Conservation (phyloP, 1,140 invertebrate species). For the Varroa destructor region DNA sequence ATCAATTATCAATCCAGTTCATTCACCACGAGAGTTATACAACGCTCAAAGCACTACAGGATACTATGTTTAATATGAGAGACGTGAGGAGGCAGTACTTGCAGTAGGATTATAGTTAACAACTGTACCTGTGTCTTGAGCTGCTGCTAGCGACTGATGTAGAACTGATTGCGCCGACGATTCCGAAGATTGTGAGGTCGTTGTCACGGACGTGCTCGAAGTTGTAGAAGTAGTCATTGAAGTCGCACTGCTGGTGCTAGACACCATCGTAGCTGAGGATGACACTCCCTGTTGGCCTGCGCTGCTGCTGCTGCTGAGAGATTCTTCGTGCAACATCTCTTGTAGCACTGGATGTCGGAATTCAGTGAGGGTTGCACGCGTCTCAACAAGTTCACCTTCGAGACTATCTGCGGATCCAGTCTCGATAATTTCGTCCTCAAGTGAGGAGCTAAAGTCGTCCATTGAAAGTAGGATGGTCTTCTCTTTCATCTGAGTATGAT, state of each 20-base stretch:
- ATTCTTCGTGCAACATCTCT: slow-evolving; percentile 23
- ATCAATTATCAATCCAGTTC: background rate
- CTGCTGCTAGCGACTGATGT: slow-evolving; percentile 7
- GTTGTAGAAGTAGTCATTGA: background rate
- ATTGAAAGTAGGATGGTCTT: slow-evolving; percentile 22
- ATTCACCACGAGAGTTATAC: background rate
- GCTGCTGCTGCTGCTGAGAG: background rate
- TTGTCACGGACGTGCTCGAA: too few species aligned
- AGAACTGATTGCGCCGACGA: too few species aligned
- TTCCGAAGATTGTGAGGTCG: too few species aligned
- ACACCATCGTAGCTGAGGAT: background rate
- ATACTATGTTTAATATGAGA: background rate
- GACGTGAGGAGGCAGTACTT: too few species aligned
- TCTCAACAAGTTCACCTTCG: background rate
- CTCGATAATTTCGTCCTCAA: slow-evolving; percentile 20
- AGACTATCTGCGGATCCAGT: slow-evolving; percentile 27
- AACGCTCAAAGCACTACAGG: slow-evolving; percentile 24
- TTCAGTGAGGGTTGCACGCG: slow-evolving; percentile 24
- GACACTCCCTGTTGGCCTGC: background rate
- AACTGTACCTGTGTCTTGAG: slow-evolving; percentile 16
- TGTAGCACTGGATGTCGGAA: slow-evolving; percentile 19
- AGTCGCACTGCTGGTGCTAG: background rate
- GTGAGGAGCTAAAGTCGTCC: slow-evolving; percentile 26
- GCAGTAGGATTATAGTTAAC: too few species aligned
- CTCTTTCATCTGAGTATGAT: slow-evolving; percentile 1